Conservation (phyloP, 2,888 invertebrate species). For the Ennomos fuscantarius region DNA sequence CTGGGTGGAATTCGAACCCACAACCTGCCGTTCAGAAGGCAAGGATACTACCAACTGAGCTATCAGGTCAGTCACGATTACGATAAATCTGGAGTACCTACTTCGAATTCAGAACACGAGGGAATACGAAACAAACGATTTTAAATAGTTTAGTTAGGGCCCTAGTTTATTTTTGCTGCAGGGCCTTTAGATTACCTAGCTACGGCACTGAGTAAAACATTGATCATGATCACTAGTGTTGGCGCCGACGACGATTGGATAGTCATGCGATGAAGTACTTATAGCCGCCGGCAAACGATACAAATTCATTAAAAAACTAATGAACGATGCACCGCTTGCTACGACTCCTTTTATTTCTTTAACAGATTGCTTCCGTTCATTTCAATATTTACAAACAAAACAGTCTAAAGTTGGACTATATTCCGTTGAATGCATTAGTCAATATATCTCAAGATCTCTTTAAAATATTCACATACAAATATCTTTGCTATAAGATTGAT, state of each 20-base stretch:
- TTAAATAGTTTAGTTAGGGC: no score
- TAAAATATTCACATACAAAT: conserved; percentile 52
- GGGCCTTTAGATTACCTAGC: no score
- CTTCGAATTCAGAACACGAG: no score
- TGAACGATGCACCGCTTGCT: conserved; percentile 12
- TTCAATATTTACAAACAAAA: conserved; percentile 22
- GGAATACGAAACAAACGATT: no score
- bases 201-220: no score
- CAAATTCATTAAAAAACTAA: conserved; percentile 15
- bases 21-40: no score
- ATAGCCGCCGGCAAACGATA: conserved; percentile 16
- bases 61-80: no score
- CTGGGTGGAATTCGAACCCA: no score
- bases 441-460: conserved; percentile 54
- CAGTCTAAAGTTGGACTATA: conserved; percentile 32
- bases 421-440: conserved; percentile 56
- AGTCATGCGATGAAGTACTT: neutral
- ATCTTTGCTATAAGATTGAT: conserved; percentile 2
- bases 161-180: no score
- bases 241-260: neutral
- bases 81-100: no score
- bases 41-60: no score
- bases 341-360: conserved; percentile 11
- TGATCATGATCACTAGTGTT: no score
- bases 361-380: conserved; percentile 27